Base-by-base conservation (phyloP, 1,140 invertebrate genomes). In the Meteorus sp. region DNA sequence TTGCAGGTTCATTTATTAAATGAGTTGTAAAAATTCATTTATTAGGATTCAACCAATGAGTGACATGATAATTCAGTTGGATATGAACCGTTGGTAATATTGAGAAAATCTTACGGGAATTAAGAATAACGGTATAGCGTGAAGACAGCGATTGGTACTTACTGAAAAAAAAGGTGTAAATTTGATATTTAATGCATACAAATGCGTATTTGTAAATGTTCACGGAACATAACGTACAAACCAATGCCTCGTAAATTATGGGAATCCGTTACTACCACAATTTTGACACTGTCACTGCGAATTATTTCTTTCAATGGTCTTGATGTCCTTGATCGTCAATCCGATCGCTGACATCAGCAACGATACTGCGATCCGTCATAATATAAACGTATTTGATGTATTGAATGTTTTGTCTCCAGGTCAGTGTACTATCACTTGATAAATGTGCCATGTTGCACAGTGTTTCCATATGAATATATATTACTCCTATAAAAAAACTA, bases 221-320 rank as follows among this genome's bases (percentile, higher is more conserved):
- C 31, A 17, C 37, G 45, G 44, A 55, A 55, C 15, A n/a, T 17
- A 57, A 57, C 23, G 31, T 35, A 57, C n/a, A 39, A 27, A 50
- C 50, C 44, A 25, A 57, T 37, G 47, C 33, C 20, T 57, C 31
- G 31, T 57, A 57, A 57, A 57, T 48, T 57, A 50, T 23, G 22
- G 37, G 39, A 57, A 45, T 33, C 55, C 55, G 55, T 57, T 57
- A 57, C 22, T 31, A 9, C 22, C 31, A 31, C 37, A 52, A 52
- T 52, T n/a, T 15, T 9, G 15, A 11, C 29, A 33, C 54, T 17
- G 44, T 47, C 43, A 56, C 27, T 29, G 25, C 11, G 8, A 57
- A 57, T 57, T 50, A 57, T 57, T 57, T 29, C 35, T 47, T 50
- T 33, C 19, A 27, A 55, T 39, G 29, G 27, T 29, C 22, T 55